Conservation (phyloP, 2,113 vertebrate species). For the Fregetta grallaria region DNA sequence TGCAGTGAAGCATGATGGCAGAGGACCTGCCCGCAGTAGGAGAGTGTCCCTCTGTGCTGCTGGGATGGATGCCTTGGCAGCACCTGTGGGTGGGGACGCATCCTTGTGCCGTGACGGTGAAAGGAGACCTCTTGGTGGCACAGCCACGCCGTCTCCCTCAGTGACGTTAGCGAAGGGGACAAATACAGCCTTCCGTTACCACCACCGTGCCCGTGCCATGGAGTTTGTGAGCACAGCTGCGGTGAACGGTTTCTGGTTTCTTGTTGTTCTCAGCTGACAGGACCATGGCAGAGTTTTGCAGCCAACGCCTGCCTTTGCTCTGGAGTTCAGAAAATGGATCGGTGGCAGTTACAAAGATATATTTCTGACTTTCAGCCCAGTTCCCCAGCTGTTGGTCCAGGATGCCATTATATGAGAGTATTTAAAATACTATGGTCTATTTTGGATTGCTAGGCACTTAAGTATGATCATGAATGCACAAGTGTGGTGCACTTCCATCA, state of each 20-base stretch:
- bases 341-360: background rate
- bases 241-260: background rate
- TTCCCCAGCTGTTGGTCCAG: background rate
- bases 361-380: background rate
- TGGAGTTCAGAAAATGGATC: background rate
- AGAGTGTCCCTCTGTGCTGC: background rate
- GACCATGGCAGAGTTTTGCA: background rate
- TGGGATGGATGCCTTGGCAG: background rate
- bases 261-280: accelerated
- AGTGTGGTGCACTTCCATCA: background rate
- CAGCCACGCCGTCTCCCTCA: background rate
- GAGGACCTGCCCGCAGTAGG: background rate
- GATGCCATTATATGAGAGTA: background rate
- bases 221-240: background rate
- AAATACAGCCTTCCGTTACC: background rate
- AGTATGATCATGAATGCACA: background rate
- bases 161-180: accelerated
- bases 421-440: background rate
- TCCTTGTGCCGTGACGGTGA: accelerated
- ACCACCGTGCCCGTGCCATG: background rate
- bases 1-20: accelerated
- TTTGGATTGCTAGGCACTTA: background rate
- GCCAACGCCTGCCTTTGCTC: background rate
- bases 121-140: background rate
- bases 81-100: accelerated